Base-by-base conservation (phyloP, 2,888 invertebrate species). In the Nomada fabriciana region DNA sequence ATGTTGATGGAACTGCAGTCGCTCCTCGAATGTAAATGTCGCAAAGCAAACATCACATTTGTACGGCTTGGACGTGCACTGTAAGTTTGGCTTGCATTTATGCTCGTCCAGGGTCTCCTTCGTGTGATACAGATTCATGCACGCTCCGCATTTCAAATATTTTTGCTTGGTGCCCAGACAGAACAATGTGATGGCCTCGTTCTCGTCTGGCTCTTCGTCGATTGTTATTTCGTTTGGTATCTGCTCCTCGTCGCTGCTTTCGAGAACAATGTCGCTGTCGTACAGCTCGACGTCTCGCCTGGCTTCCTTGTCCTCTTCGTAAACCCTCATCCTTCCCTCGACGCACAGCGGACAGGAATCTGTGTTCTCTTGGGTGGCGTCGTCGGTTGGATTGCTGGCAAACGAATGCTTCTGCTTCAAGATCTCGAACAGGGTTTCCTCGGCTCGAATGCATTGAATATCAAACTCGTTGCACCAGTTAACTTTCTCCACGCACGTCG, bases 111-210 rank as follows among this genome's bases (percentile, higher is more conserved):
- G 67, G 9, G 85, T 90, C 57, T 91, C 91, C n/a, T 88, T 86
- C 2, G 90, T 91, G 23, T 89, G 88, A 70, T 91, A 92, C 1
- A 91, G 84, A 86, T 92, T 91, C 91, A 91, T 91, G 47, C 92
- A 91, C 9, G 91, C 91, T 0, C 90, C 87, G 7, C 92, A 92
- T 83, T 91, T 91, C 1, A 91, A 65, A 65, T 91, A 91, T 25
- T 89, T 88, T 18, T 91, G 90, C 10, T 80, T 86, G 10, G 75
- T 84, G 18, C 87, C 89, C 7, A 89, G 42, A 25, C 83, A 88
- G 42, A 87, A 85, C 10, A 89, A 59, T 18, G 84, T 84, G 57
- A 91, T 86, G 0, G 88, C 73, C 63, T 61, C 64, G 2, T 52
- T 85, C 1, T 76, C 85, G 0, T 36, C 9, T 0, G 63, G 23